Percentiles rank a stretch among this genome's conserved stretches.
Conservation (phyloP, 2,113 vertebrate species). For the Cygnus buccinator region DNA sequence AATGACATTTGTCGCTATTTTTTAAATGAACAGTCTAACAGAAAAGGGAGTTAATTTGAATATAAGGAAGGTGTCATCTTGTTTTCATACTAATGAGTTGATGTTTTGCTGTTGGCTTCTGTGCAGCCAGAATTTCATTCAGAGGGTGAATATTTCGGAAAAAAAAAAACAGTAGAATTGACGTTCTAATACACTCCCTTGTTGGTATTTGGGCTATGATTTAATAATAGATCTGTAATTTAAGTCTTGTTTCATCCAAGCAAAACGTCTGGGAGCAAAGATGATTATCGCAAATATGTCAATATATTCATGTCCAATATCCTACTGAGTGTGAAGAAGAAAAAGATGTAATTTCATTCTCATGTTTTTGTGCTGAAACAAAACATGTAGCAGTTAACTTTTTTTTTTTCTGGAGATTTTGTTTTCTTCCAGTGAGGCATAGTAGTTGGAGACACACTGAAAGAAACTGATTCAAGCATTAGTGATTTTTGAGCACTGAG, state of each 20-base stretch:
- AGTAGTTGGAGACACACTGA: not conserved
- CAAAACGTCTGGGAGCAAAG: conserved; percentile 26
- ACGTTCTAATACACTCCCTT: not conserved
- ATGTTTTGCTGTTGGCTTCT: not conserved
- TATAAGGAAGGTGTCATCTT: not conserved
- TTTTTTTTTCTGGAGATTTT: not conserved
- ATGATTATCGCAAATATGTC: conserved; percentile 44
- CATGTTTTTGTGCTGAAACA: conserved; percentile 24
- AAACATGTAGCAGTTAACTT: not conserved
- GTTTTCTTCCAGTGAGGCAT: conserved; percentile 25
- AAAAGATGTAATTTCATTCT: conserved; percentile 34
- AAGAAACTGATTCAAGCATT: conserved; percentile 5
- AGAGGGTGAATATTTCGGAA: not conserved
- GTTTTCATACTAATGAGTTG: not conserved
- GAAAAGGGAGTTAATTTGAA: not conserved
- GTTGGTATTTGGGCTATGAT: not conserved
- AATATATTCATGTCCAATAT: conserved; percentile 11
- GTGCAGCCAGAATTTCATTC: not conserved
- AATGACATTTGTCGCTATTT: not conserved
- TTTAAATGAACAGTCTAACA: not conserved
- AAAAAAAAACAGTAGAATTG: not conserved
- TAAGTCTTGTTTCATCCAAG: conserved; percentile 27
- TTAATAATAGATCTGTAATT: conserved; percentile 32
- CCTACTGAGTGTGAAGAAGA: conserved; percentile 27
- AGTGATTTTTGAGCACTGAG: conserved; percentile 24